A percentile compares a stretch with the other conserved stretches of the same genome.
Conservation (phyloP, 1,140 invertebrate species). For the Vanessa tameamea region DNA sequence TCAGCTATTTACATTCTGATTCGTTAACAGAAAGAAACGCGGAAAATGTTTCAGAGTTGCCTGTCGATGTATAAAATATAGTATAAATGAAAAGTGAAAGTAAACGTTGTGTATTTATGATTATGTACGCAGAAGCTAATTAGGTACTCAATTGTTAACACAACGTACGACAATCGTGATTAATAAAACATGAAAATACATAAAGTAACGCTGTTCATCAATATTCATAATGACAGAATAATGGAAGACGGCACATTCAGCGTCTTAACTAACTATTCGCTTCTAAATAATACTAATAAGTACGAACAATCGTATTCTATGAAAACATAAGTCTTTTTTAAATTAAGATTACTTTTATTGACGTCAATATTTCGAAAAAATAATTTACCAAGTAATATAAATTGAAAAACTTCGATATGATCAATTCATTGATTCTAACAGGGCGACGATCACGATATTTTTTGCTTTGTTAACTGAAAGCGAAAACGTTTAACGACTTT, state of each 20-base stretch:
- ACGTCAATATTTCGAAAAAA: no score
- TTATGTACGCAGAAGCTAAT: slow-evolving; percentile 1
- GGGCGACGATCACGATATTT: neutral
- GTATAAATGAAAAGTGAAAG: slow-evolving; percentile 15
- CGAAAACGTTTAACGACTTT: slow-evolving; percentile 5
- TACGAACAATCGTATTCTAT: no score
- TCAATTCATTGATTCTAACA: neutral
- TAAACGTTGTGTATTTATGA: neutral
- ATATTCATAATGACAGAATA: slow-evolving; percentile 6
- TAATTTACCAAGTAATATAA: neutral
- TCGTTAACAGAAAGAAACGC: slow-evolving; percentile 24
- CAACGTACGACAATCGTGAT: slow-evolving; percentile 2
- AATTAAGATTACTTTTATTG: no score
- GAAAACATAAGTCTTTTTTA: no score
- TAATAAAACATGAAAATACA: slow-evolving; percentile 11
- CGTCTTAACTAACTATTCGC: neutral
- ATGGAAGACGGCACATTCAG: neutral
- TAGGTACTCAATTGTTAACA: slow-evolving; percentile 3
- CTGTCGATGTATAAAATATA: slow-evolving; percentile 11
- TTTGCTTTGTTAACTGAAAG: neutral
- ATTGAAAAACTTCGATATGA: neutral
- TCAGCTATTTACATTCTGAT: slow-evolving; percentile 18
- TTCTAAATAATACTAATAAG: no score
- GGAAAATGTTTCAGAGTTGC: slow-evolving; percentile 10
- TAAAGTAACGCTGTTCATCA: slow-evolving; percentile 12